Evolutionary conservation across 2,888 invertebrate species (phyloP).

Genomic region (Caenorhabditis panamensis): DNA sequence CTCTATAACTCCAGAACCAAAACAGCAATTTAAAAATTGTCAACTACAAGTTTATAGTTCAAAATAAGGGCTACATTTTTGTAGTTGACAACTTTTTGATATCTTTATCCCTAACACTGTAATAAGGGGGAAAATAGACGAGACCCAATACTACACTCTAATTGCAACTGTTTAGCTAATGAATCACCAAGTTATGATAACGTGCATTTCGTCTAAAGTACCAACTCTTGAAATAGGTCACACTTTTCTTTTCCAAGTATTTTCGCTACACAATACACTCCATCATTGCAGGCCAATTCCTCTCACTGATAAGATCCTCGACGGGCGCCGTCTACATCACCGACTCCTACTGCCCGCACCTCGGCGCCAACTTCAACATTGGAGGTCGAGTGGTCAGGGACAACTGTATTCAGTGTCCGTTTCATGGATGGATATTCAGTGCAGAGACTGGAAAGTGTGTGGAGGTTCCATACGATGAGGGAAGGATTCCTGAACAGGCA

Average conservation of each 20-base stretch:
- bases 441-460: constrained; percentile 87
- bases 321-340: constrained; percentile 86
- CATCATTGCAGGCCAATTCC: constrained; percentile 85
- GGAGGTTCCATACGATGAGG: constrained; percentile 87
- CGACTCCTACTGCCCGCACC: constrained; percentile 92
- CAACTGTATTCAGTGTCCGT: constrained; percentile 91
- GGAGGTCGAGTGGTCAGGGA: constrained; percentile 85
- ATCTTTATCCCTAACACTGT: constrained; percentile 38
- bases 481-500: constrained; percentile 85
- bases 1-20: too few species aligned
- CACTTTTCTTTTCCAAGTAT: too few species aligned
- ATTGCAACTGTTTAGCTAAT: too few species aligned
- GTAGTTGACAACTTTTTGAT: too few species aligned
- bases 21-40: too few species aligned
- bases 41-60: too few species aligned
- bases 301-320: constrained; percentile 86
- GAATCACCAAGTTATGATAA: too few species aligned
- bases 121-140: constrained; percentile 57
- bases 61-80: too few species aligned
- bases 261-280: too few species aligned
- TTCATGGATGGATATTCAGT: constrained; percentile 91
- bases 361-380: constrained; percentile 90
- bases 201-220: too few species aligned
- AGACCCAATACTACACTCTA: too few species aligned
- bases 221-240: too few species aligned